A percentile compares a stretch with the other conserved stretches of the same genome.
These are phyloP conservation scores for Mechanitis messenoides DNA, from an alignment of 2,888 invertebrate genomes.

Conservation along the genomic window DNA sequence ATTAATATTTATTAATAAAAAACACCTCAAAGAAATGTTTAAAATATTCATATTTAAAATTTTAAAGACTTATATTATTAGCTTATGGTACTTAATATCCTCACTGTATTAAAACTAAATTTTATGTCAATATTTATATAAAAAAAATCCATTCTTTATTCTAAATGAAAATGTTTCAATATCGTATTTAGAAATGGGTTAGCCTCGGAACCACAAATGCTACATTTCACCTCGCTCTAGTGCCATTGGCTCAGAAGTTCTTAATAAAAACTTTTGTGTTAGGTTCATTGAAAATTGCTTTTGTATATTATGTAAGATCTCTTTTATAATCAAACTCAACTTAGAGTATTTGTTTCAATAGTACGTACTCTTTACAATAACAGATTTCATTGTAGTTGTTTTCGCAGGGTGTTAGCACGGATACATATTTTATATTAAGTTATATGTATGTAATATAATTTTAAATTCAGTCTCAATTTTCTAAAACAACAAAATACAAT, in stretches of 20 bases:
- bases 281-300: conserved; percentile 22
- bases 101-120: no score
- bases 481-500: no score
- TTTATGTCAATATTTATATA: neutral
- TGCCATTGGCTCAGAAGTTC: conserved; percentile 37
- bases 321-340: conserved; percentile 17
- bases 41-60: no score
- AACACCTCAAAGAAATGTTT: no score
- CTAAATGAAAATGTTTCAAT: conserved; percentile 33
- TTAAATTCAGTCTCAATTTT: no score
- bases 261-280: conserved; percentile 18
- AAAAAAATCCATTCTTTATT: neutral
- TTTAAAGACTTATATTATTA: no score
- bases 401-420: no score
- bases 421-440: no score
- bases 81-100: no score
- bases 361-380: neutral
- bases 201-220: conserved; percentile 43
- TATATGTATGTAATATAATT: no score
- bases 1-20: no score
- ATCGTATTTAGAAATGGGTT: conserved; percentile 48
- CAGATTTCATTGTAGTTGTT: no score
- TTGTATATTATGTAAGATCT: conserved; percentile 20
- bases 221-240: conserved; percentile 42
- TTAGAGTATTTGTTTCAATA: neutral